phyloP scores from a whole-genome alignment of 2,888 invertebrate genomes.

The Erannis defoliaria region DNA sequence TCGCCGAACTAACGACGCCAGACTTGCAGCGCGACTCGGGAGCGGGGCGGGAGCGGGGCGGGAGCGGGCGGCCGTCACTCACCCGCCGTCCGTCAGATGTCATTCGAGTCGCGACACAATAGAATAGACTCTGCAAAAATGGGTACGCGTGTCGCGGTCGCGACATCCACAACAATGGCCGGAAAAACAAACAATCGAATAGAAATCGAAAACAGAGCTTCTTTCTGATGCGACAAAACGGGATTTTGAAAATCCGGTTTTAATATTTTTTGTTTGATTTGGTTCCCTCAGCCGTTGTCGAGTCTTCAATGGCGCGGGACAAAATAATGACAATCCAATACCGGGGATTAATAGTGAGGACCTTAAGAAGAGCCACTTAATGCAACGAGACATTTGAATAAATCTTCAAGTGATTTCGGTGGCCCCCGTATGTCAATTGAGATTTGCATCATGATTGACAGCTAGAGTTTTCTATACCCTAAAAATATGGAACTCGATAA shows the following conservation, averaged over 20 bases:
- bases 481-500: too few species aligned
- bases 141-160: constrained; percentile 79
- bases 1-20: constrained; percentile 52
- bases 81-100: constrained; percentile 78
- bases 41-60: constrained; percentile 6
- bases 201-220: constrained; percentile 85
- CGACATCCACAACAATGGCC: constrained; percentile 77
- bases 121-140: constrained; percentile 83
- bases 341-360: constrained; percentile 42
- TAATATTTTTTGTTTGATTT: constrained; percentile 73
- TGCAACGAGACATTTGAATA: constrained; percentile 39
- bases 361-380: constrained; percentile 33
- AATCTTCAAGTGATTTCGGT: constrained; percentile 33
- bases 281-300: constrained; percentile 68
- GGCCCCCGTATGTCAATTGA: constrained; percentile 35
- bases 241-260: constrained; percentile 86
- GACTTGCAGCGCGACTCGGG: constrained; percentile 22
- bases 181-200: constrained; percentile 84
- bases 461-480: background rate
- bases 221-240: constrained; percentile 80
- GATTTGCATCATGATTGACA: constrained; percentile 1
- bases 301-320: constrained; percentile 55
- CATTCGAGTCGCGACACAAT: constrained; percentile 78
- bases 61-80: constrained; percentile 50
- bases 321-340: constrained; percentile 57